Evolutionary conservation across 1,140 invertebrate genomes (phyloP).

Genomic region (Pectinophora gossypiella): DNA sequence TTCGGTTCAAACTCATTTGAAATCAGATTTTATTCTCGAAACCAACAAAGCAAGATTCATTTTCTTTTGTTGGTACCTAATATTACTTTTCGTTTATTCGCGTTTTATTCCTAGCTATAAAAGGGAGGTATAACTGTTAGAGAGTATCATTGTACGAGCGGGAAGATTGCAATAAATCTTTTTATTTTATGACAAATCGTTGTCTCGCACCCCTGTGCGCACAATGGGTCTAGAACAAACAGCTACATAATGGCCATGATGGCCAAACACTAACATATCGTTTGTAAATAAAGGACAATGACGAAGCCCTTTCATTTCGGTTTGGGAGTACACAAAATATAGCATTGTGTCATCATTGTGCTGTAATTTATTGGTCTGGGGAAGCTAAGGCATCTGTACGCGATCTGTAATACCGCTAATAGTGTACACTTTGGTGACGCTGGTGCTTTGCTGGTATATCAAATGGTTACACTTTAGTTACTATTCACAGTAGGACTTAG

Average conservation of each 20-base stretch:
- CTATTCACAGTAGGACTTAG: too few species aligned
- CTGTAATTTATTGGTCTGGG: constrained; percentile 35
- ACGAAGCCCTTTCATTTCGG: constrained; percentile 40
- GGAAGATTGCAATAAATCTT: constrained; percentile 61
- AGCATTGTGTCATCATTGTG: constrained; percentile 27
- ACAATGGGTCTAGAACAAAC: constrained; percentile 69
- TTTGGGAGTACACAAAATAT: constrained; percentile 47
- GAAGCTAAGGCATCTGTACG: too few species aligned
- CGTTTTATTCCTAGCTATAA: constrained; percentile 65
- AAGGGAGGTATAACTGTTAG: constrained; percentile 66
- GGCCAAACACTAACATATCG: constrained; percentile 46
- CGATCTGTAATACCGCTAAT: too few species aligned
- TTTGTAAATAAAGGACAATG: constrained; percentile 64
- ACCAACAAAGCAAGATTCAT: constrained; percentile 2
- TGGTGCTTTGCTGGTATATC: too few species aligned
- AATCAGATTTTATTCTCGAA: neutral
- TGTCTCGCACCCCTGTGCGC: constrained; percentile 53
- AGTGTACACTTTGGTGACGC: too few species aligned
- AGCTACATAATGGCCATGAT: constrained; percentile 57
- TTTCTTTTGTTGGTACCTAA: constrained; percentile 16
- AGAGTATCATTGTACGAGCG: constrained; percentile 43
- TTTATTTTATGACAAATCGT: constrained; percentile 74
- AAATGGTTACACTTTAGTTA: too few species aligned
- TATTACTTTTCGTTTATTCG: constrained; percentile 58
- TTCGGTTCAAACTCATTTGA: too few species aligned